phyloP scores from a whole-genome alignment of 2,888 invertebrate species.

The Leptopilina myrica region DNA sequence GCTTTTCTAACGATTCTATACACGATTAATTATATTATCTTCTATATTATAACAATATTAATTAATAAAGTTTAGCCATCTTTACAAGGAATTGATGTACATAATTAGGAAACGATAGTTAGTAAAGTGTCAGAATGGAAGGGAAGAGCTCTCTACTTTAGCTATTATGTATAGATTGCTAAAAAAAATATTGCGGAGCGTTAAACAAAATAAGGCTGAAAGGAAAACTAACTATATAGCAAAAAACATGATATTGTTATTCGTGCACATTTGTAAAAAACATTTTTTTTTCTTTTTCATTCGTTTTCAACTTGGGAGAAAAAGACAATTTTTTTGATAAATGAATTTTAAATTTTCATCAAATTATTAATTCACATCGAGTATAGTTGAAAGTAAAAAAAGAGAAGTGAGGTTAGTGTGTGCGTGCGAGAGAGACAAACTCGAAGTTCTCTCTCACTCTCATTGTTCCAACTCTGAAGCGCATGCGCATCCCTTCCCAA shows the following conservation, averaged over 20 bases:
- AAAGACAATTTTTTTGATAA: too few relatives aligned
- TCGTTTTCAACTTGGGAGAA: neutral
- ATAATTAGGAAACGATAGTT: constrained; percentile 63
- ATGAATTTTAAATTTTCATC: too few relatives aligned
- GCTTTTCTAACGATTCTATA: constrained; percentile 50
- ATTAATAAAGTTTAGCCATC: constrained; percentile 59
- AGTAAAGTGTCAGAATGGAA: constrained; percentile 57
- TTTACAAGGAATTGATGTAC: constrained; percentile 73
- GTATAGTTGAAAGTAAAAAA: too few relatives aligned
- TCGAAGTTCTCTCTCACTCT: too few relatives aligned
- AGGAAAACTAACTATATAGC: constrained; percentile 9
- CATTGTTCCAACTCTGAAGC: too few relatives aligned
- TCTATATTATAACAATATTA: constrained; percentile 50
- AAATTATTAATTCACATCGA: too few relatives aligned
- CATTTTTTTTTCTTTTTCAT: neutral
- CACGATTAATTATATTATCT: constrained; percentile 47
- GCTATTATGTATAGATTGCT: neutral
- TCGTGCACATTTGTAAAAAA: neutral
- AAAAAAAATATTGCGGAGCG: constrained; percentile 45
- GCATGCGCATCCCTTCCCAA: too few relatives aligned
- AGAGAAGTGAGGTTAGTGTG: too few relatives aligned
- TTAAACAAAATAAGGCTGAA: constrained; percentile 50
- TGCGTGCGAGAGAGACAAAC: too few relatives aligned
- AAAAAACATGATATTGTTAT: neutral
- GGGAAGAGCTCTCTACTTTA: constrained; percentile 24